These are phyloP conservation scores for Protophormia terraenovae DNA, from an alignment of 2,888 invertebrate species.

Conservation along the genomic window DNA sequence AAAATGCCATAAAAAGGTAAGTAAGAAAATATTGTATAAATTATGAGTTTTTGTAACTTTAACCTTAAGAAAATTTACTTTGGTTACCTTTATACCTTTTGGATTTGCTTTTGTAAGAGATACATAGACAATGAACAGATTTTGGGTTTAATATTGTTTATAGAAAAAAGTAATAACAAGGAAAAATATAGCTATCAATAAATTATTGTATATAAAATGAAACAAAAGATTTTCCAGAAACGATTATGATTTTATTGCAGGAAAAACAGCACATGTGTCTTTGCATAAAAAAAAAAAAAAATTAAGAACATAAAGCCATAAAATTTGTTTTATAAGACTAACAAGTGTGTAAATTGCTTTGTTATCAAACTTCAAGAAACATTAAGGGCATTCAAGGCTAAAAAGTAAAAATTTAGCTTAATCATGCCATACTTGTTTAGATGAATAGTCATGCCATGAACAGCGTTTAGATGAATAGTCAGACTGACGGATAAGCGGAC, in stretches of 20 bases:
- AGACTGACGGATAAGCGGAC: no score
- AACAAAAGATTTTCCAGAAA: constrained; percentile 6
- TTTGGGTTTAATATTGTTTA: background rate
- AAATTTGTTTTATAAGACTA: background rate
- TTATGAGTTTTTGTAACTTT: constrained; percentile 1
- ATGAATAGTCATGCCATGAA: no score
- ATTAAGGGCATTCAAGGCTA: background rate
- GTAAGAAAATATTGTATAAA: constrained; percentile 7
- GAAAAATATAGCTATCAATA: constrained; percentile 32
- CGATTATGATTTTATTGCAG: background rate
- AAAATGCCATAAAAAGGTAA: constrained; percentile 47
- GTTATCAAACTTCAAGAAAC: background rate
- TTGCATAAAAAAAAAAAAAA: background rate
- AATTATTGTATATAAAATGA: no score
- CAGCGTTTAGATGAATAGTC: no score
- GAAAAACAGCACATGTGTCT: constrained; percentile 11
- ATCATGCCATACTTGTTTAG: no score
- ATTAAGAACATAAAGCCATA: background rate
- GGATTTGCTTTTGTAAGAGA: background rate
- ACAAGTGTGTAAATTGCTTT: constrained; percentile 24
- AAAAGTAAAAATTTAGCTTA: background rate
- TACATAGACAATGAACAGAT: no score
- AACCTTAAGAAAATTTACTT: background rate
- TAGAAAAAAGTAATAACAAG: background rate
- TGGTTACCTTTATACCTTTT: background rate